Conservation (phyloP, 2,797 vertebrate genomes). For the Bucorvus abyssinicus region DNA sequence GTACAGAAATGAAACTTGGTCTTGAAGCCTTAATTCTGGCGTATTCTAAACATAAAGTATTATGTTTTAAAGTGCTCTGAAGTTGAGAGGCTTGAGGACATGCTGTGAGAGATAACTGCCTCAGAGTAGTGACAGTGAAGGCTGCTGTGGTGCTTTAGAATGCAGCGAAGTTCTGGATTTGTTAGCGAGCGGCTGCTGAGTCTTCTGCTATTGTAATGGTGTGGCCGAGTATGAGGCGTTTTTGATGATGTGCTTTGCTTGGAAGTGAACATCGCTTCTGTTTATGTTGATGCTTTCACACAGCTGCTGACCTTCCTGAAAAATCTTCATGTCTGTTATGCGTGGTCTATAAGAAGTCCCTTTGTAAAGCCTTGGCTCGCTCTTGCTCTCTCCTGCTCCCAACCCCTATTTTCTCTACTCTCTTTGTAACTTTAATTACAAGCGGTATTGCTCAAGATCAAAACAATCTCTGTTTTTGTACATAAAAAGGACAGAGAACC, state of each 20-base stretch:
- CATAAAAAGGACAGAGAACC: not conserved
- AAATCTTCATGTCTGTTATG: not conserved
- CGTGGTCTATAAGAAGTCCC: not conserved
- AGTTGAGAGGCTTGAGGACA: not conserved
- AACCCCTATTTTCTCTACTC: not conserved
- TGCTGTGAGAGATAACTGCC: not conserved
- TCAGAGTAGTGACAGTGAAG: not conserved
- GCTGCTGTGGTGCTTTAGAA: not conserved
- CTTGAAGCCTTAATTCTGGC: not conserved
- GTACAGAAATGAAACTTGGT: not conserved
- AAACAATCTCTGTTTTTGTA: not conserved
- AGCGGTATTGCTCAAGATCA: not conserved
- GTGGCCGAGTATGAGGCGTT: not conserved
- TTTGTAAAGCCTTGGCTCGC: not conserved
- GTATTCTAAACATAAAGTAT: not conserved
- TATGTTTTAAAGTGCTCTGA: not conserved
- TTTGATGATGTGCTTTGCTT: not conserved
- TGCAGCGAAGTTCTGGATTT: not conserved
- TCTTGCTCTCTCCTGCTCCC: not conserved
- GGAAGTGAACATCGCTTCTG: not conserved
- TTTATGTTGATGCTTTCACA: not conserved
- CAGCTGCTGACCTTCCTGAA: not conserved
- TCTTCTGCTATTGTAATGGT: not conserved
- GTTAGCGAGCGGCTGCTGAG: not conserved
- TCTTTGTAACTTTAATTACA: not conserved